phyloP scores from a whole-genome alignment of 2,797 vertebrate species.

The Perdix hodgsoniae region DNA sequence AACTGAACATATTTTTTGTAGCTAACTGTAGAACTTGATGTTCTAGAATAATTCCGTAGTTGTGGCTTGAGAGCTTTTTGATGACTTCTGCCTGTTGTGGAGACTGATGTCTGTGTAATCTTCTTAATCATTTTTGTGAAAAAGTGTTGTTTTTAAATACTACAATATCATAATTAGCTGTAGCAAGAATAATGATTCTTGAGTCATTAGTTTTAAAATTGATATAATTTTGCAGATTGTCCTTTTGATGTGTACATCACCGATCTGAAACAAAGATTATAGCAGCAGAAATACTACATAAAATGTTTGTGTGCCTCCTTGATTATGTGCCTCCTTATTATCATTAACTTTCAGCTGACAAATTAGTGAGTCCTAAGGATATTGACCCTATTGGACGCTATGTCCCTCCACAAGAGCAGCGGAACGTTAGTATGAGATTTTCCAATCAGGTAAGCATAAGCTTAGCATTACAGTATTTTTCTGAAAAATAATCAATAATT shows the following conservation, averaged over 20 bases:
- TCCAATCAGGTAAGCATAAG: constrained; percentile 91
- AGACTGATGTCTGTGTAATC: background rate
- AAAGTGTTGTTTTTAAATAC: background rate
- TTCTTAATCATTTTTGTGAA: background rate
- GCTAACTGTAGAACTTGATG: background rate
- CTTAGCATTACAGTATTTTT: background rate
- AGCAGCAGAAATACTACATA: background rate
- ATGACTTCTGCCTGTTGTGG: background rate
- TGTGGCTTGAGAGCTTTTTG: background rate
- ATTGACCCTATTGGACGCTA: constrained; percentile 93
- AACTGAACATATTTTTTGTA: background rate
- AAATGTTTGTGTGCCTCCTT: background rate
- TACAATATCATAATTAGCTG: background rate
- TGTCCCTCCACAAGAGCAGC: constrained; percentile 86
- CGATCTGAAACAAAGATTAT: background rate
- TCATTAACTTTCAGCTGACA: constrained; percentile 84
- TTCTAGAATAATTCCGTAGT: background rate
- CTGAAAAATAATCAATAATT: background rate
- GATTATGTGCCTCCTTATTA: background rate
- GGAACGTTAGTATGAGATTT: constrained; percentile 96
- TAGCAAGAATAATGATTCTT: background rate
- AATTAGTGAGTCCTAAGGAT: constrained; percentile 94
- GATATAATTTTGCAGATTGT: background rate
- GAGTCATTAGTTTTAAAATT: background rate
- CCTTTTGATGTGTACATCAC: background rate